These are phyloP conservation scores for Gasterosteus nipponicus DNA, from an alignment of 2,113 vertebrate species.

Conservation along the genomic window DNA sequence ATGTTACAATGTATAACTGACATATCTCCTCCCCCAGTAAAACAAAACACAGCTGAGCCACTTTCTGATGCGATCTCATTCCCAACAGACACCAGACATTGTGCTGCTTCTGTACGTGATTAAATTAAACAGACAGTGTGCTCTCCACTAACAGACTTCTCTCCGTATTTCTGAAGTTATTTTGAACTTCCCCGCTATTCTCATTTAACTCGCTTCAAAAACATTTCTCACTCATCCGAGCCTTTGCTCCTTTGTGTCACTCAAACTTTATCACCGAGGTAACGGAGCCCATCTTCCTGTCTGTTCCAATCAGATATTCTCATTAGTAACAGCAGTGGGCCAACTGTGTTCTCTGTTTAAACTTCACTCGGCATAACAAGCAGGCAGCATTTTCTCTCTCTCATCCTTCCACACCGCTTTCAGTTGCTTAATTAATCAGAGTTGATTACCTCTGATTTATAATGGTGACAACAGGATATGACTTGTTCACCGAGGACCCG, in stretches of 20 bases:
- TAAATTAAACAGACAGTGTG: neutral
- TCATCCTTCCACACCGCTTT: constrained; percentile 39
- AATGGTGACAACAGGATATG: constrained; percentile 57
- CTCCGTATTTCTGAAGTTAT: constrained; percentile 2
- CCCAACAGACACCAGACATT: neutral
- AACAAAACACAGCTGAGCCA: neutral
- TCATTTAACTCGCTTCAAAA: constrained; percentile 3
- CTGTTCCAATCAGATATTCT: constrained; percentile 58
- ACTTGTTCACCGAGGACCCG: constrained; percentile 50
- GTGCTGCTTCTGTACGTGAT: neutral
- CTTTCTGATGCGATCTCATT: neutral
- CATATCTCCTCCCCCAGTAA: neutral
- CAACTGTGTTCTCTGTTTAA: constrained; percentile 42
- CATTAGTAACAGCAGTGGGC: constrained; percentile 42
- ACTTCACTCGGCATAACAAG: constrained; percentile 39
- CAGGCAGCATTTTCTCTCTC: neutral
- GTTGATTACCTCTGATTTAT: constrained; percentile 74
- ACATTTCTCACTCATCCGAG: neutral
- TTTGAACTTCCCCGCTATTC: constrained; percentile 19
- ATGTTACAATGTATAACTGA: neutral
- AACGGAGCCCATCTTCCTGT: constrained; percentile 37
- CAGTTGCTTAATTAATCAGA: constrained; percentile 63
- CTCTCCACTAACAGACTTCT: constrained; percentile 1
- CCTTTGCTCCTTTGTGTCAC: neutral
- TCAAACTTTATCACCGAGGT: constrained; percentile 34